These are phyloP conservation scores for Amblyjoppa fuscipennis DNA, from an alignment of 2,888 invertebrate genomes.

Conservation along the genomic window DNA sequence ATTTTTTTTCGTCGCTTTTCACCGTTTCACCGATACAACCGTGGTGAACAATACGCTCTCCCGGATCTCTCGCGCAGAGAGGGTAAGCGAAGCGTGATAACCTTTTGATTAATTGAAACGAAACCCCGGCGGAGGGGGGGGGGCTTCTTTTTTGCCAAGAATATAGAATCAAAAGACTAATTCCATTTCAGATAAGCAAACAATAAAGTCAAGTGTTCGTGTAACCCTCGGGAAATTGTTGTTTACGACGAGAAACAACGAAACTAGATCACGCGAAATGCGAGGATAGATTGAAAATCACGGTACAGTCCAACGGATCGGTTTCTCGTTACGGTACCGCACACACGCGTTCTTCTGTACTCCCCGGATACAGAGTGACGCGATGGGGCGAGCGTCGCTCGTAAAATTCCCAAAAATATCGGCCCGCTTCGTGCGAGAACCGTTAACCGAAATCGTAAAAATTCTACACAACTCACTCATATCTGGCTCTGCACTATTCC, in stretches of 20 bases:
- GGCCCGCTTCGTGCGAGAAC: slow-evolving; percentile 13
- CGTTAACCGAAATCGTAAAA: slow-evolving; percentile 29
- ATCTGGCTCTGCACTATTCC: neutral
- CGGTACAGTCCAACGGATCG: slow-evolving; percentile 1
- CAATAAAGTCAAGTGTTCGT: neutral
- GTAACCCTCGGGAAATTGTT: neutral
- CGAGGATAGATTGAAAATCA: slow-evolving; percentile 7
- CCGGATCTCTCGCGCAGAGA: neutral
- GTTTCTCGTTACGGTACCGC: neutral
- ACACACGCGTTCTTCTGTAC: neutral
- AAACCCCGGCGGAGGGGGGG: neutral
- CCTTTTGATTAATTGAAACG: slow-evolving; percentile 32
- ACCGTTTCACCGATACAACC: neutral
- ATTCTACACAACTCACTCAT: slow-evolving; percentile 3
- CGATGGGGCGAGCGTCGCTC: slow-evolving; percentile 15
- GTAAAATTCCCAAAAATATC: slow-evolving; percentile 57
- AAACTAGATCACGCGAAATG: neutral
- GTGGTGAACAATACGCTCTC: slow-evolving; percentile 7
- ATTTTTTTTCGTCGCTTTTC: neutral
- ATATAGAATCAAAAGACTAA: neutral
- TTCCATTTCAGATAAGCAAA: neutral
- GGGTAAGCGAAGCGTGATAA: slow-evolving; percentile 21
- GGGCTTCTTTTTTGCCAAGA: neutral
- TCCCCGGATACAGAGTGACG: neutral
- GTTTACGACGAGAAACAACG: neutral